Evolutionary conservation across 2,797 vertebrate genomes (phyloP).

Genomic region (Pristis pectinata): DNA sequence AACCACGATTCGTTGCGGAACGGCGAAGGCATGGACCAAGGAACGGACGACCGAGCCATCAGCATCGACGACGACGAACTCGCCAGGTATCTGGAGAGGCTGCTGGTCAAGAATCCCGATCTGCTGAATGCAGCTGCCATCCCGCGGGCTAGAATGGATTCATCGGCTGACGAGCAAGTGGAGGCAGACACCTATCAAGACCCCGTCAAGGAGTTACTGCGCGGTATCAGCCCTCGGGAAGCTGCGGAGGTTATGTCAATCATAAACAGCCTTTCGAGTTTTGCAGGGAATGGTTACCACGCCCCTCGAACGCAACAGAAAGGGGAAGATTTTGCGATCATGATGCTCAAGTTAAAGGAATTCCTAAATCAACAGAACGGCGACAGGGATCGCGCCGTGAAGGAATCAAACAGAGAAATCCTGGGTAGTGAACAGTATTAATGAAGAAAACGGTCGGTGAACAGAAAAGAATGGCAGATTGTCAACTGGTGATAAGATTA

Average conservation of each 20-base stretch:
- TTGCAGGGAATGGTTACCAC: constrained; percentile 50
- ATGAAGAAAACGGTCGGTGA: not conserved
- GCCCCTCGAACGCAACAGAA: constrained; percentile 61
- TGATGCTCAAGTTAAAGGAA: constrained; percentile 75
- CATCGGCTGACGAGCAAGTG: constrained; percentile 49
- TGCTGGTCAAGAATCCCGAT: constrained; percentile 72
- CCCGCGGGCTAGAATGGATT: constrained; percentile 64
- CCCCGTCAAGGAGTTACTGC: constrained; percentile 68
- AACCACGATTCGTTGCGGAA: constrained; percentile 53
- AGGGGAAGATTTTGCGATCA: constrained; percentile 62
- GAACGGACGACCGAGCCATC: constrained; percentile 64
- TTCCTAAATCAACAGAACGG: constrained; percentile 75
- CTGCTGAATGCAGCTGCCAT: constrained; percentile 54
- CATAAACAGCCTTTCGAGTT: constrained; percentile 60
- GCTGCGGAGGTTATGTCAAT: constrained; percentile 52
- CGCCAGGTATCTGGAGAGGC: constrained; percentile 72
- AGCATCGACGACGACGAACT: constrained; percentile 73
- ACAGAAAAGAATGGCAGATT: not conserved
- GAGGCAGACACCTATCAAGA: constrained; percentile 61
- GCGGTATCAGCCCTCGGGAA: constrained; percentile 61
- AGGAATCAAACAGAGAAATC: constrained; percentile 51
- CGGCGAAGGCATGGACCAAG: constrained; percentile 60
- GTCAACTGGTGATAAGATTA: not conserved
- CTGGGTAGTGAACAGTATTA: not conserved
- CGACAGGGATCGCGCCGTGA: constrained; percentile 67